Percentiles rank a stretch among this genome's conserved stretches.
Conservation (phyloP, 2,113 vertebrate species). For the Spheniscus mendiculus region DNA sequence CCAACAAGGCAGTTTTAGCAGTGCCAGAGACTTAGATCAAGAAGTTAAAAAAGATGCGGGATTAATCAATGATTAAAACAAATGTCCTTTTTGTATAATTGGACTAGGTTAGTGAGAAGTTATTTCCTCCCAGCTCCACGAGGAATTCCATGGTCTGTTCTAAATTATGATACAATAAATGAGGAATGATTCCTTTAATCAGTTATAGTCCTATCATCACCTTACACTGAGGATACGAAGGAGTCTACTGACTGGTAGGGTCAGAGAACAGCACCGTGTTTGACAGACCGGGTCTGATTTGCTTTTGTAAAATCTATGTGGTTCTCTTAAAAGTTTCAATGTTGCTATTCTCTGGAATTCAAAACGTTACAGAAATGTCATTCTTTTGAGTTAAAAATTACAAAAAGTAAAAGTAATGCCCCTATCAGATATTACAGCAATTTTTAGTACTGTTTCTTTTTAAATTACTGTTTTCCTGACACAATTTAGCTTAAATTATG, state of each 20-base stretch:
- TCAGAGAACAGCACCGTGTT: background rate
- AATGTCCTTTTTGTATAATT: background rate
- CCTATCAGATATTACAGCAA: background rate
- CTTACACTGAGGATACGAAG: background rate
- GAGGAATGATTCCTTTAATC: background rate
- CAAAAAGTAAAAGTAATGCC: background rate
- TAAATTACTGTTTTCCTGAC: background rate
- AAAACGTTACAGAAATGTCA: background rate
- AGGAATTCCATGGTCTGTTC: background rate
- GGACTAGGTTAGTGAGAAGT: background rate
- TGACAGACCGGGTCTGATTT: background rate
- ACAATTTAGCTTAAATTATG: background rate
- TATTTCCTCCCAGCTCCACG: background rate
- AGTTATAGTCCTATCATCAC: background rate
- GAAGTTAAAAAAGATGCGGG: background rate
- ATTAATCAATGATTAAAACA: background rate
- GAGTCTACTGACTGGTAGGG: background rate
- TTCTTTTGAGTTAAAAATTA: background rate
- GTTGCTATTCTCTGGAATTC: background rate
- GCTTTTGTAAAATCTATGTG: background rate
- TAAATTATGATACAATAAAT: background rate
- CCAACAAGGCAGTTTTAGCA: background rate
- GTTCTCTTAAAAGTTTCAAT: background rate
- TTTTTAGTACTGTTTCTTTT: background rate
- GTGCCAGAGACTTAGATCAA: background rate